Conservation (phyloP, 2,888 invertebrate genomes). For the Cylindroiulus punctatus region DNA sequence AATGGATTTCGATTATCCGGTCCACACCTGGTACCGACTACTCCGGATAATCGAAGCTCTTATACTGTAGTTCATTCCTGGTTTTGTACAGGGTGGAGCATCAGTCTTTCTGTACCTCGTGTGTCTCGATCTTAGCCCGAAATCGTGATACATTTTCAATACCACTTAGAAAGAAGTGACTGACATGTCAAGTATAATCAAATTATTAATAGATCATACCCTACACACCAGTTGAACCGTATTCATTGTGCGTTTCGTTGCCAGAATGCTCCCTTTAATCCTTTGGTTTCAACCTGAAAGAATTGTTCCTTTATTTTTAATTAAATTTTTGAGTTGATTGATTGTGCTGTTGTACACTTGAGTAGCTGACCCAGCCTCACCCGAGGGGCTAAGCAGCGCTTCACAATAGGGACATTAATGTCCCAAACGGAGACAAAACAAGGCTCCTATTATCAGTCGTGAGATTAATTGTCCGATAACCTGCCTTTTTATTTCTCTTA, state of each 20-base stretch:
- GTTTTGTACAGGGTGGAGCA: neutral
- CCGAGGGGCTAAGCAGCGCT: conserved; percentile 48
- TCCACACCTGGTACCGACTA: too few relatives aligned
- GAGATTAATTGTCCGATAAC: conserved; percentile 51
- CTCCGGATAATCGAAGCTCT: too few relatives aligned
- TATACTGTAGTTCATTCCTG: too few relatives aligned
- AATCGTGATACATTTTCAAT: neutral
- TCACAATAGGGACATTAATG: conserved; percentile 46
- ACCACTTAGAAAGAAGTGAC: neutral
- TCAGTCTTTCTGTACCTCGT: neutral
- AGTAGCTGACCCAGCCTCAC: conserved; percentile 39
- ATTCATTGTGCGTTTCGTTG: neutral
- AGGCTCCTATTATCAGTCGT: conserved; percentile 48
- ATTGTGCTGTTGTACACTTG: neutral
- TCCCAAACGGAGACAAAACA: conserved; percentile 51
- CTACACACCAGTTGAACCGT: conserved; percentile 6
- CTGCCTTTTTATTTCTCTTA: conserved; percentile 48
- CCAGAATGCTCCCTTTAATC: conserved; percentile 10
- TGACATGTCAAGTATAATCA: neutral
- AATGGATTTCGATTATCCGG: too few relatives aligned
- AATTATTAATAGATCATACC: conserved; percentile 6
- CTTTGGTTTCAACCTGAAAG: conserved; percentile 7
- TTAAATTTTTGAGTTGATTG: conserved; percentile 19
- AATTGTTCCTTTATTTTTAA: conserved; percentile 33
- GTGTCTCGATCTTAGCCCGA: neutral